Conservation (phyloP, 2,888 invertebrate genomes). For the Ellobium chinense region DNA sequence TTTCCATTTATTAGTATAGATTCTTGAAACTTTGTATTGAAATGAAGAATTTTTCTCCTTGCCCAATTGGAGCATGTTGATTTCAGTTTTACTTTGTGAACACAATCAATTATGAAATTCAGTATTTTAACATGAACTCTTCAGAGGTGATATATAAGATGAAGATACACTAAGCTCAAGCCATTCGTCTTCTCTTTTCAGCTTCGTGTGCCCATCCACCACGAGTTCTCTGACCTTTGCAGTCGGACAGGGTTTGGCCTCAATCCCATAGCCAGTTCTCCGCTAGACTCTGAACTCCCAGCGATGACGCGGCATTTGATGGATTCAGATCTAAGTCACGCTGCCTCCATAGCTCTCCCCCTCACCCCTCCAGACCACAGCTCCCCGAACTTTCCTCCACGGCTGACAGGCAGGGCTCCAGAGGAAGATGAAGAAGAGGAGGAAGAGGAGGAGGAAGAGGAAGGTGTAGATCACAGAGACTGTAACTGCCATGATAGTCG, state of each 20-base stretch:
- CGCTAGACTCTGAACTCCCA: slow-evolving; percentile 67
- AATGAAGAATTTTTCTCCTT: too few relatives aligned
- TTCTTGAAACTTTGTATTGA: too few relatives aligned
- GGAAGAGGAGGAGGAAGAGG: slow-evolving; percentile 52
- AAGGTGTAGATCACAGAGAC: slow-evolving; percentile 54
- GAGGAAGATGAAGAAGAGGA: slow-evolving; percentile 56
- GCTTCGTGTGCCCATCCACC: background rate
- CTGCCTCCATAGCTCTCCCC: slow-evolving; percentile 39
- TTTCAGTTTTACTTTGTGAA: too few relatives aligned
- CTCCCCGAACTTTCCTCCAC: slow-evolving; percentile 11
- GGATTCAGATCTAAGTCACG: slow-evolving; percentile 53
- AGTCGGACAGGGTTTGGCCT: slow-evolving; percentile 17
- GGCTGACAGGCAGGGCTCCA: background rate
- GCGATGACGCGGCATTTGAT: slow-evolving; percentile 11
- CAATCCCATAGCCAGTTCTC: slow-evolving; percentile 75
- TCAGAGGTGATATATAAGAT: too few relatives aligned
- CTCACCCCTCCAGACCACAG: slow-evolving; percentile 38
- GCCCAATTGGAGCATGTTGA: too few relatives aligned
- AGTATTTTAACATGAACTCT: too few relatives aligned
- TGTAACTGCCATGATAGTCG: slow-evolving; percentile 52
- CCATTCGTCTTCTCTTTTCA: background rate
- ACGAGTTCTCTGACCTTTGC: background rate
- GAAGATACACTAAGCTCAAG: too few relatives aligned
- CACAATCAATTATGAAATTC: too few relatives aligned
- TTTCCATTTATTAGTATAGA: too few relatives aligned